Evolutionary conservation across 2,888 invertebrate species (phyloP).

Genomic region (Pseudococcus longispinus): DNA sequence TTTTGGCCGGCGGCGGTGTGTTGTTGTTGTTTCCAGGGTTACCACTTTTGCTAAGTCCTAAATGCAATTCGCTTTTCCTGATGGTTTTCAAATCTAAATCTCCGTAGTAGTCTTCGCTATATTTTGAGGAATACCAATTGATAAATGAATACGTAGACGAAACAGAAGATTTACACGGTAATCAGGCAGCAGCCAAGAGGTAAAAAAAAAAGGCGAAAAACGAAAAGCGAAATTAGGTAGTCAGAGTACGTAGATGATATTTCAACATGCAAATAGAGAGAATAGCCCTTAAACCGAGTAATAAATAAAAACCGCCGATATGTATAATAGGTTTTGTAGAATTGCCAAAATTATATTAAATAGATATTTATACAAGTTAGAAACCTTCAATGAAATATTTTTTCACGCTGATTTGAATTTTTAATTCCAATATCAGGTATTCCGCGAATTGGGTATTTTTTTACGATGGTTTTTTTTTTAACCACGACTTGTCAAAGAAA

Average conservation of each 20-base stretch:
- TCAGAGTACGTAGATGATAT: background rate
- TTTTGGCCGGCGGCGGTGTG: constrained; percentile 53
- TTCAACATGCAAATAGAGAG: background rate
- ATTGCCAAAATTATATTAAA: background rate
- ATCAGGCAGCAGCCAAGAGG: background rate
- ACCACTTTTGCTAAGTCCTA: constrained; percentile 66
- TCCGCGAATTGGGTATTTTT: background rate
- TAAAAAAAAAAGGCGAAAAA: constrained; percentile 28
- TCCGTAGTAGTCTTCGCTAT: constrained; percentile 96
- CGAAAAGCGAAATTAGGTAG: background rate
- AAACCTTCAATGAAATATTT: background rate
- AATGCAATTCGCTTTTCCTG: constrained; percentile 90
- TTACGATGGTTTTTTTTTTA: background rate
- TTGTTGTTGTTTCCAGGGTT: constrained; percentile 40
- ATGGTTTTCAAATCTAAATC: constrained; percentile 93
- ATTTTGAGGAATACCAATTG: constrained; percentile 60
- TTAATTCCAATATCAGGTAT: background rate
- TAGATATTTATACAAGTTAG: background rate
- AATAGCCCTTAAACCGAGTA: constrained; percentile 7
- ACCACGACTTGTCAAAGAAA: background rate
- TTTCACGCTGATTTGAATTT: constrained; percentile 27
- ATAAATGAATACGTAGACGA: background rate
- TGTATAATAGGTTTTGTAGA: background rate
- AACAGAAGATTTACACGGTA: background rate
- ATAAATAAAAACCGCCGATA: background rate